A percentile compares a stretch with the other conserved stretches of the same genome.
phyloP scores from a whole-genome alignment of 2,888 invertebrate species.

The Chrysopilus asiliformis region DNA sequence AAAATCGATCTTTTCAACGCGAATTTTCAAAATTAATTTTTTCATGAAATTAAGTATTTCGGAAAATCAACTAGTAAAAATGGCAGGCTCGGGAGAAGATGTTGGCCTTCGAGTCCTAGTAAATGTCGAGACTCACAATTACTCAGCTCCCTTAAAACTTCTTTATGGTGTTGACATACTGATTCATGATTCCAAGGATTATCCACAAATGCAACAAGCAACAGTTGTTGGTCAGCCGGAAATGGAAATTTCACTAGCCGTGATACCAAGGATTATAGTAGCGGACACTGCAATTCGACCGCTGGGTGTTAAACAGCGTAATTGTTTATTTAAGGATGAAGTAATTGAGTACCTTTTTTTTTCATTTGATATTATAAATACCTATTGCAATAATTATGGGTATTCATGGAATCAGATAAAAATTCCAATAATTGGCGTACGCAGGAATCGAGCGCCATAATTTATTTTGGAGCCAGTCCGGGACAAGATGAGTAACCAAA shows the following conservation, averaged over 20 bases:
- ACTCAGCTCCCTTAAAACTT: constrained; percentile 24
- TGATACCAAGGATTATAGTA: constrained; percentile 26
- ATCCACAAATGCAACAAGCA: constrained; percentile 27
- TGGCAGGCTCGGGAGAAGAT: constrained; percentile 24
- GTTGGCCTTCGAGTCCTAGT: constrained; percentile 26
- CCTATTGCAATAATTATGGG: no score
- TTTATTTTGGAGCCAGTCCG: no score
- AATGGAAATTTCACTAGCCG: constrained; percentile 23
- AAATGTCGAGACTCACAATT: constrained; percentile 24
- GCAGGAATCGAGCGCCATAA: no score
- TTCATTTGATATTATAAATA: no score
- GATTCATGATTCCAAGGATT: constrained; percentile 30
- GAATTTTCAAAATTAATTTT: no score
- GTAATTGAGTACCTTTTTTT: no score
- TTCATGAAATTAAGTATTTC: no score
- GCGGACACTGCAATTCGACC: constrained; percentile 23
- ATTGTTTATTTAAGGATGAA: constrained; percentile 31
- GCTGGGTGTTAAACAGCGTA: constrained; percentile 23
- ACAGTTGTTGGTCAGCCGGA: constrained; percentile 24
- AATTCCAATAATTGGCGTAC: no score
- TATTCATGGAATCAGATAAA: no score
- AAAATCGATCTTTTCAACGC: no score
- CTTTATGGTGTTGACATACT: constrained; percentile 28
- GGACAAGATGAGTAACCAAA: no score
- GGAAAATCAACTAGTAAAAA: no score